Percentiles rank a stretch among this genome's conserved stretches.
Evolutionary conservation across 1,140 invertebrate genomes (phyloP).

Genomic region (Batillaria attramentaria): DNA sequence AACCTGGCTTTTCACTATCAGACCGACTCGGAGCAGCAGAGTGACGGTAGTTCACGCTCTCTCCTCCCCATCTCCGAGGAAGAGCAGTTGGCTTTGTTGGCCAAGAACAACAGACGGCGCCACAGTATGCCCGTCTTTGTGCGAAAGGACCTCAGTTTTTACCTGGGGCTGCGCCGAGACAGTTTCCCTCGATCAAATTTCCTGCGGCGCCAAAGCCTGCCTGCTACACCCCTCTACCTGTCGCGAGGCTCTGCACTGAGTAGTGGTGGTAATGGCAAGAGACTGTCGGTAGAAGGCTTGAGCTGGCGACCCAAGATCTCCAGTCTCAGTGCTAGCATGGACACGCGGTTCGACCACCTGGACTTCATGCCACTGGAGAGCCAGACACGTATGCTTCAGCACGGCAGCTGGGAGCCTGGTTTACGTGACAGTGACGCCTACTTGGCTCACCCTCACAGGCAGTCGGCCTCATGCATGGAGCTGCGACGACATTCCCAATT

Average conservation of each 20-base stretch:
- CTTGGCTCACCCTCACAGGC: background rate
- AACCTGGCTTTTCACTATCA: constrained; percentile 47
- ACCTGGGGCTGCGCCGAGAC: constrained; percentile 53
- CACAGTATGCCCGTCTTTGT: constrained; percentile 54
- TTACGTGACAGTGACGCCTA: background rate
- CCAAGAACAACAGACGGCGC: constrained; percentile 43
- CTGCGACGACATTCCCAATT: background rate
- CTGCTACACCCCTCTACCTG: constrained; percentile 3
- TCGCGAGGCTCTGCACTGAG: constrained; percentile 37
- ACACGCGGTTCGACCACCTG: constrained; percentile 43
- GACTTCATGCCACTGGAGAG: constrained; percentile 36
- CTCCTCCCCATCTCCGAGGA: constrained; percentile 49
- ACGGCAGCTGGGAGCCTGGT: constrained; percentile 12
- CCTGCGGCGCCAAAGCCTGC: constrained; percentile 33
- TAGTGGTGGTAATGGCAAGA: constrained; percentile 28
- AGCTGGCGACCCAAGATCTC: constrained; percentile 55
- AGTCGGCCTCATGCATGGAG: background rate
- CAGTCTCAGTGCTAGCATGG: constrained; percentile 53
- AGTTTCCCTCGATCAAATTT: constrained; percentile 40
- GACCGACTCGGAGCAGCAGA: constrained; percentile 43
- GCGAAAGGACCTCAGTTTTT: constrained; percentile 51
- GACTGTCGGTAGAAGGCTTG: constrained; percentile 56
- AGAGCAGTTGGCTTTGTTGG: constrained; percentile 29
- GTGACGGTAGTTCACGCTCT: constrained; percentile 46
- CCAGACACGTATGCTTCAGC: constrained; percentile 42